A percentile compares a stretch with the other conserved stretches of the same genome.
phyloP scores from a whole-genome alignment of 2,113 vertebrate species.

The Ginglymostoma cirratum region DNA sequence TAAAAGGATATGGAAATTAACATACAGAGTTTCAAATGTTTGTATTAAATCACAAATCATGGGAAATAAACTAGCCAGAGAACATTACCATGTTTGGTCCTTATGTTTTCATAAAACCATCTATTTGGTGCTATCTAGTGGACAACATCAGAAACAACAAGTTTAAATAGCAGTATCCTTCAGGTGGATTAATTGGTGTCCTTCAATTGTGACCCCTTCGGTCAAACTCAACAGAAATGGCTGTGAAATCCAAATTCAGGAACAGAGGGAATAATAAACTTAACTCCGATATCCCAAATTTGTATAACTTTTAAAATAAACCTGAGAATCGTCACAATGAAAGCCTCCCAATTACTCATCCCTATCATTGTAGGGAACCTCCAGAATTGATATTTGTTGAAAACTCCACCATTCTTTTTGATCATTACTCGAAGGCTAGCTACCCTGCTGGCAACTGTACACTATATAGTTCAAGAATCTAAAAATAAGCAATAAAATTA shows the following conservation, averaged over 20 bases:
- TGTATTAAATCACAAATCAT: background rate
- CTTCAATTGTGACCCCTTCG: background rate
- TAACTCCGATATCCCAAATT: background rate
- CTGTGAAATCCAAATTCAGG: background rate
- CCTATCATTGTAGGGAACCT: background rate
- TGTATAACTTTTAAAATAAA: background rate
- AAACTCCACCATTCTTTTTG: background rate
- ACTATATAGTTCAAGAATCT: background rate
- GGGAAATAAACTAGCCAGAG: background rate
- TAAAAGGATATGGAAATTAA: background rate
- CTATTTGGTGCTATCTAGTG: constrained; percentile 25
- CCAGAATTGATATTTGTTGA: background rate
- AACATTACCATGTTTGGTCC: background rate
- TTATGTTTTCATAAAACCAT: background rate
- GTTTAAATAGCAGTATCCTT: background rate
- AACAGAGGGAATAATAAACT: background rate
- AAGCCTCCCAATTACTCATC: background rate
- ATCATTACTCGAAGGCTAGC: background rate
- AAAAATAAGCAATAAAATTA: background rate
- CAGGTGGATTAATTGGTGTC: background rate
- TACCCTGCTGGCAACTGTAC: background rate
- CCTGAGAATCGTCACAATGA: background rate
- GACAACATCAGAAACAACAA: background rate
- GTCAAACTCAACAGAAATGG: background rate
- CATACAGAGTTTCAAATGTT: background rate